Evolutionary conservation across 2,113 vertebrate genomes (phyloP), one percentile per base, ranked within the genome.

Genomic region (Salminus brasiliensis): DNA sequence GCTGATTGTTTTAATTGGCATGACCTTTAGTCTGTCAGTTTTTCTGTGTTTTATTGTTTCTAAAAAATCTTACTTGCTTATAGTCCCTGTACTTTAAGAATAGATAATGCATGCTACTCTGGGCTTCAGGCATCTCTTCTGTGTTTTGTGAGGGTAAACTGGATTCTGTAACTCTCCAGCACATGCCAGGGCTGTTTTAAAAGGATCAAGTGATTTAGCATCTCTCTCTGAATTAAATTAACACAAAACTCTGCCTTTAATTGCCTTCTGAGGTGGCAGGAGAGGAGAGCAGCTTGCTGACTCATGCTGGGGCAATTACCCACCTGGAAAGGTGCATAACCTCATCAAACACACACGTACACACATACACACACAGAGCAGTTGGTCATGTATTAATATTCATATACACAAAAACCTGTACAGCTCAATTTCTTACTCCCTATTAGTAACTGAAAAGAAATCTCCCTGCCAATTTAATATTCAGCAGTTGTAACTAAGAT

Each of bases 241-340:
- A 66, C 62, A 66, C 32, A 32, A 66, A 66, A 66, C 62, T 23
- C n/a, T 23, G 32, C 32, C 9, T 66, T 66, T 66, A 66, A 66
- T 66, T 66, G 62, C 32, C 62, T 66, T 39, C 62, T 66, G 34
- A 66, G 32, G 32, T 36, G 36, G 32, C 62, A 39, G 62, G 32
- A 66, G 62, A 39, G 34, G 5, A 12, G 32, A 66, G 34, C n/a
- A 39, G 36, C 62, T n/a, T 39, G 62, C 62, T 39, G 62, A 66
- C 32, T 66, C 62, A 39, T 39, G 36, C 62, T 63, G 32, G 62
- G 62, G 62, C 62, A 66, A 66, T 36, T 66, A 39, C 62, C 62
- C 62, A 66, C 62, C 62, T 39, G 62, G 62, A 66, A 11, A 66
- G 62, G 62, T 66, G 62, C 62, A 66, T 36, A 66, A 66, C 32